These are phyloP conservation scores for Lycaon pictus DNA, from an alignment of 2,113 vertebrate genomes.

Conservation along the genomic window DNA sequence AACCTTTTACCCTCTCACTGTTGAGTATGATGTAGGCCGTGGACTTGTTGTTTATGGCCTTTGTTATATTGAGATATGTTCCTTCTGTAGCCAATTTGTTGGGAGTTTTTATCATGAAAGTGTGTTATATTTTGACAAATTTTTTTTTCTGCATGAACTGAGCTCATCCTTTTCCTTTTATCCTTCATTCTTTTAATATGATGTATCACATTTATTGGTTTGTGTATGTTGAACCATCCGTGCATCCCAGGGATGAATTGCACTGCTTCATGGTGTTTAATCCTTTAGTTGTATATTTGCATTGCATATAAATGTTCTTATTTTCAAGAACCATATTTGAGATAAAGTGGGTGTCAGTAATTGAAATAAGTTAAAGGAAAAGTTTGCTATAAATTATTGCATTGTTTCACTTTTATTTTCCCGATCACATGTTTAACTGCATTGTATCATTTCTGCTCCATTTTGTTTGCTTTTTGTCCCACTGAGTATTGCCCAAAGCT, in stretches of 20 bases:
- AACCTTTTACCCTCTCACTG: not conserved
- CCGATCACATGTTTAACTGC: not conserved
- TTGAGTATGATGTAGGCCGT: not conserved
- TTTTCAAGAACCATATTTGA: not conserved
- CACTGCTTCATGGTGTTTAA: not conserved
- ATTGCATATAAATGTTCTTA: not conserved
- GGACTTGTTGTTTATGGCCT: not conserved
- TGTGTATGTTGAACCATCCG: not conserved
- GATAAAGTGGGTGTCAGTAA: not conserved
- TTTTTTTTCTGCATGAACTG: not conserved
- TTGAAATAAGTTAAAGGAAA: not conserved
- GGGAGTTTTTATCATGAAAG: not conserved
- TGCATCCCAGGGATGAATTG: not conserved
- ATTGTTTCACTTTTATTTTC: not conserved
- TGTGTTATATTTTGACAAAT: not conserved
- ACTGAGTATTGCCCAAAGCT: not conserved
- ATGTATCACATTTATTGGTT: not conserved
- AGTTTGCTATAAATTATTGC: not conserved
- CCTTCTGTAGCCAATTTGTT: not conserved
- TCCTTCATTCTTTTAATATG: not conserved
- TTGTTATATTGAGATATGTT: not conserved
- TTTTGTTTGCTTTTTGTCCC: not conserved
- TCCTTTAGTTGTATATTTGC: not conserved
- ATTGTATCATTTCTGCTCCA: not conserved
- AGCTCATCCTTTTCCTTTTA: not conserved